Evolutionary conservation across 2,888 invertebrate species (phyloP), one percentile per base, ranked within the genome.

Genomic region (Diplolepis rosae): DNA sequence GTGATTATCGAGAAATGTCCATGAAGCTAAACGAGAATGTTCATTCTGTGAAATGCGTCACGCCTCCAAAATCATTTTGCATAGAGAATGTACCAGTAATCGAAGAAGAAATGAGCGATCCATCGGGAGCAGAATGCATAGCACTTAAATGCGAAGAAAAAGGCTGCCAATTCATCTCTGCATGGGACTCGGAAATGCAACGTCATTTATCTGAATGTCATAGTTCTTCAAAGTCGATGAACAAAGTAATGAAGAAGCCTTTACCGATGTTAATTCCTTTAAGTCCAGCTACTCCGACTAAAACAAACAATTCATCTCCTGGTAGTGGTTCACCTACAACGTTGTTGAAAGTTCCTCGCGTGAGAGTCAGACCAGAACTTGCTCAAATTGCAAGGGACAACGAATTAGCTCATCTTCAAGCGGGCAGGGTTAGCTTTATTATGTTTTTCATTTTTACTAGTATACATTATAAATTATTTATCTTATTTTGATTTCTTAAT

Each of bases 141-240:
- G 88, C 89, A 1, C 73, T 89, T 11, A 89, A 89, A 56, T 90
- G 90, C 73, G 86, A 87, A 42, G 87, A 87, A 66, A 91, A 90
- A 80, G 89, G 90, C 72, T 92, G 92, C 83, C 90, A 90, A 75
- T 92, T 90, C 80, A 91, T 91, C 78, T 90, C 92, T 1, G 90
- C 91, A 13, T 91, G 91, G 90, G 90, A 91, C 77, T 90, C 90
- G 18, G 92, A 92, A 80, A 91, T 93, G 90, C 90, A 87, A 42
- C 76, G 86, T 61, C 87, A 87, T 50, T 80, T 87, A 68, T 82
- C 83, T 1, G 87, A 87, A 66, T 83, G 82, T n/a, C 87, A 87
- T 54, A 76, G 80, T 0, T 79, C 79, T 1, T 78, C 81, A 0
- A 69, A 72, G 24, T 76, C 79, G 4, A 71, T 80, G 2, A 81